Conservation (phyloP, 2,888 invertebrate species). For the Notodonta dromedarius region DNA sequence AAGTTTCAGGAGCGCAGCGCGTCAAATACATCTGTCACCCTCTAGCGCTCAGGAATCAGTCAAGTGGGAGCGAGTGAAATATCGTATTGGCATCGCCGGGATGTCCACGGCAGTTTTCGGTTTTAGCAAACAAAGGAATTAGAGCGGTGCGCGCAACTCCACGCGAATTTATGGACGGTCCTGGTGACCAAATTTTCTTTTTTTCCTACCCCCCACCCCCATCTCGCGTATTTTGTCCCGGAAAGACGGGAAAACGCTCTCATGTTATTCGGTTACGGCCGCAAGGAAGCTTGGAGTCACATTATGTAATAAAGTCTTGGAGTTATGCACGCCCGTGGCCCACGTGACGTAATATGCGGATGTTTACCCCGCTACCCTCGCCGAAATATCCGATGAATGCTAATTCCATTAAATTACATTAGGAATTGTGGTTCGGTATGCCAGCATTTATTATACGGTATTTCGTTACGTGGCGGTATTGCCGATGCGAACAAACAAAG, state of each 20-base stretch:
- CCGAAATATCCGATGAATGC: conserved; percentile 39
- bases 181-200: conserved; percentile 71
- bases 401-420: conserved; percentile 40
- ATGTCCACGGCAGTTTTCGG: conserved; percentile 74
- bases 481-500: conserved; percentile 32
- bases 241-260: conserved; percentile 59
- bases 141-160: conserved; percentile 68
- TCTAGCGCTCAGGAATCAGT: conserved; percentile 65
- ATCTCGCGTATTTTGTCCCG: conserved; percentile 50
- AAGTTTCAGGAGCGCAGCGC: conserved; percentile 41
- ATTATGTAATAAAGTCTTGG: conserved; percentile 55
- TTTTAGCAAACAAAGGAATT: conserved; percentile 81
- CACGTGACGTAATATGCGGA: conserved; percentile 27
- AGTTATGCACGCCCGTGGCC: conserved; percentile 44
- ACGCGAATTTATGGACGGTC: conserved; percentile 73
- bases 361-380: conserved; percentile 35
- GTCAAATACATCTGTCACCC: conserved; percentile 68
- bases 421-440: conserved; percentile 26
- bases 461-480: conserved; percentile 33
- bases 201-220: conserved; percentile 33
- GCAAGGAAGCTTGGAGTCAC: conserved; percentile 41
- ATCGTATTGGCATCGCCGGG: conserved; percentile 62
- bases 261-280: conserved; percentile 51
- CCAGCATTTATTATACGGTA: conserved; percentile 23
- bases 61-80: conserved; percentile 75